phyloP scores from a whole-genome alignment of 2,797 vertebrate genomes.

The Leuciscus waleckii region DNA sequence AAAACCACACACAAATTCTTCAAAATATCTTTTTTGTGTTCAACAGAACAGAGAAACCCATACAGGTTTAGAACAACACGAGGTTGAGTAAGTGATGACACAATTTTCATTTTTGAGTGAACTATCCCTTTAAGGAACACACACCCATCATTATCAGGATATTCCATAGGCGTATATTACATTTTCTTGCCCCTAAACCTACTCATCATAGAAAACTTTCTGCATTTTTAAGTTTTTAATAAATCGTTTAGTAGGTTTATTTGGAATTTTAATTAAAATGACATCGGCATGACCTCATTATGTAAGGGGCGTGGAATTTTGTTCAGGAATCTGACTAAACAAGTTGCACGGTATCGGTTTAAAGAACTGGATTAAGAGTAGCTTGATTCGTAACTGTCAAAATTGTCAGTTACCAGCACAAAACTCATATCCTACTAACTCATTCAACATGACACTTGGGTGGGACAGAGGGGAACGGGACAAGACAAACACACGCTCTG shows the following conservation, averaged over 20 bases:
- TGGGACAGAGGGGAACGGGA: not conserved
- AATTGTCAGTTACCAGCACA: slow-evolving; percentile 20
- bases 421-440: not conserved
- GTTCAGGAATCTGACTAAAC: not conserved
- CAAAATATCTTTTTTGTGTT: too few relatives aligned
- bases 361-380: not conserved
- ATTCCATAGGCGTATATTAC: not conserved
- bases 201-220: too few relatives aligned
- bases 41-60: too few relatives aligned
- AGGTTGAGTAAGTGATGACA: too few relatives aligned
- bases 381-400: not conserved
- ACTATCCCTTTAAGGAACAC: not conserved
- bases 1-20: slow-evolving; percentile 1
- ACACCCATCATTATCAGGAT: not conserved
- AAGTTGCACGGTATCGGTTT: not conserved
- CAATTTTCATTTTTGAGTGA: too few relatives aligned
- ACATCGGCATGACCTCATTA: not conserved
- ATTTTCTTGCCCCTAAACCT: not conserved
- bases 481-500: slow-evolving; percentile 30
- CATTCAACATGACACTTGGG: not conserved
- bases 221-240: too few relatives aligned
- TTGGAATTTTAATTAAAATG: not conserved
- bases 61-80: too few relatives aligned
- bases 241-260: not conserved
- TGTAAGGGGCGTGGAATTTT: not conserved